Base-by-base conservation (phyloP, 1,140 invertebrate species). In the Pseudomyrmex flavicornis region DNA sequence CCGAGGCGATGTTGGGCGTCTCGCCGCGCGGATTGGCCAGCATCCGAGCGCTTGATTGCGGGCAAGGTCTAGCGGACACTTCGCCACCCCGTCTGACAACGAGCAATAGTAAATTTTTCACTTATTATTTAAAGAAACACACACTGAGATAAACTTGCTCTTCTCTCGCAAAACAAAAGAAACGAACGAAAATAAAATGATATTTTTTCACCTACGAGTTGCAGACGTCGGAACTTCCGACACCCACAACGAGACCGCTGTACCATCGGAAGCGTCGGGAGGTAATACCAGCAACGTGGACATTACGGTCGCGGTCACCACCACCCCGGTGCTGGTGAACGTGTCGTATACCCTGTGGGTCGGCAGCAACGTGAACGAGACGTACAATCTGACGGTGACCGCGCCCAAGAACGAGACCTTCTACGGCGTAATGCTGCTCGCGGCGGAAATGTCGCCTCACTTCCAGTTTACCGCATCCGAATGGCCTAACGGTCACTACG, bases 401-500 rank as follows among this genome's bases (percentile, higher is more conserved):
- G 96, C 96, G 2, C 95, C 96, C 4, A 96, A 96, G 83, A 98
- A 98, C 91, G 96, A 96, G n/a, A 97, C 97, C 2, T 98, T 98
- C 93, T 98, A 97, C 92, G 96, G 96, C 88, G 96, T 98, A 58
- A 98, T 98, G 97, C 96, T 97, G 90, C 95, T 96, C 92, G 97
- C 97, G 0, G 97, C 97, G 66, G 97, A 97, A 88, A 95, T 96
- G 85, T 97, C 97, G 91, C 95, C 96, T 1, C 93, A 94, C 84
- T 95, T 95, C 62, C 90, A 97, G 89, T 97, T 97, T 90, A 96
- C 96, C 75, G 97, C 97, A 0, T 97, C 97, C 46, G 97, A 97
- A 91, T 98, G 97, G 97, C 97, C 97, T 1, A 98, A 98, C 90
- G 97, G 97, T 1, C 97, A 98, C 90, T 98, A 98, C 92, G 97